Evolutionary conservation across 2,888 invertebrate genomes (phyloP).

Genomic region (Pimpla rufipes): DNA sequence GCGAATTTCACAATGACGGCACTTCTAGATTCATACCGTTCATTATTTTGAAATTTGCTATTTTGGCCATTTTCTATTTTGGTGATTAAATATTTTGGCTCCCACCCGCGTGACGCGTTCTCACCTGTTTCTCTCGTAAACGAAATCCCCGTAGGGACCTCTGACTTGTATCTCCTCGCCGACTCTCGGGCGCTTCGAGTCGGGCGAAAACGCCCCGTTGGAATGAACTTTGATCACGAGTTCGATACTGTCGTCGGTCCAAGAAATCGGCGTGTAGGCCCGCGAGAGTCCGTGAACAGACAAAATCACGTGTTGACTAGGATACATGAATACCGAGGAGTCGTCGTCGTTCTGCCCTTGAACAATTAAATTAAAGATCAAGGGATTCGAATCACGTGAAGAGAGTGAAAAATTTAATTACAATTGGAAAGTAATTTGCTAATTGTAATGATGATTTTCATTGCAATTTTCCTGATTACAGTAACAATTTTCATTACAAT

Average conservation of each 20-base stretch:
- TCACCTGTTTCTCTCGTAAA: slow-evolving; percentile 79
- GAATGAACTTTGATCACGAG: slow-evolving; percentile 80
- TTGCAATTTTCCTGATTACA: no score
- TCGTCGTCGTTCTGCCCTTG: slow-evolving; percentile 54
- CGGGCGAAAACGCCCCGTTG: slow-evolving; percentile 76
- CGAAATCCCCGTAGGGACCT: slow-evolving; percentile 83
- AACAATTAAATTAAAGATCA: slow-evolving; percentile 28
- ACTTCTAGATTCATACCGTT: no score
- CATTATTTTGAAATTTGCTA: no score
- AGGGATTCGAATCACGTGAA: neutral
- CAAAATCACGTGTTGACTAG: slow-evolving; percentile 80
- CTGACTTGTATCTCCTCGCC: slow-evolving; percentile 77
- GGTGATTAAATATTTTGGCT: no score
- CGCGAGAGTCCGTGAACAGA: slow-evolving; percentile 60
- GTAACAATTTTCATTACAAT: no score
- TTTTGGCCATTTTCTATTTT: neutral
- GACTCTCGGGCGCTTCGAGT: slow-evolving; percentile 73
- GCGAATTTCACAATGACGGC: no score
- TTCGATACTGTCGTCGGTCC: slow-evolving; percentile 73
- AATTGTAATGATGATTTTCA: no score
- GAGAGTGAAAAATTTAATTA: slow-evolving; percentile 18
- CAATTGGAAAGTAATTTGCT: slow-evolving; percentile 25
- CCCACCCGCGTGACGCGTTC: neutral
- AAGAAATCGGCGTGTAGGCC: slow-evolving; percentile 81
- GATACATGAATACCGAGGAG: slow-evolving; percentile 71